phyloP scores from a whole-genome alignment of 2,113 vertebrate genomes.

The Phycodurus eques region DNA sequence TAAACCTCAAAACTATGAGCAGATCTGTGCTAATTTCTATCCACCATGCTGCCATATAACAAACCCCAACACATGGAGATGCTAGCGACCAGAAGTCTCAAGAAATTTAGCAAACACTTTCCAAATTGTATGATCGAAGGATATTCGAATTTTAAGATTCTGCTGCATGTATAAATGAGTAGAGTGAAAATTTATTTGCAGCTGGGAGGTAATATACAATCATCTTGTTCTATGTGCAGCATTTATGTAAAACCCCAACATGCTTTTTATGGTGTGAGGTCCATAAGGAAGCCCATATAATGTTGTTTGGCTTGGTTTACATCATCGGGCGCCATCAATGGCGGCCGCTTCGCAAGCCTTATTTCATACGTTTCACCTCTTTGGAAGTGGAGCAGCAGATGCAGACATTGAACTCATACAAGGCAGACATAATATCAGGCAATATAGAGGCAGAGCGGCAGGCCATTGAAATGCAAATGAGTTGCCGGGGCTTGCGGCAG shows the following conservation, averaged over 20 bases:
- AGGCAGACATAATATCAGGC: conserved; percentile 74
- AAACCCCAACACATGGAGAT: too few relatives aligned
- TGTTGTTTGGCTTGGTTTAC: conserved; percentile 49
- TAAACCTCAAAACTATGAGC: too few relatives aligned
- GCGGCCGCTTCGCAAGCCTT: conserved; percentile 45
- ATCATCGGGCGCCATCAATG: conserved; percentile 50
- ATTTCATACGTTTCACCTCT: conserved; percentile 64
- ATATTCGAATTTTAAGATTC: background rate
- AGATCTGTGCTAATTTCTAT: too few relatives aligned
- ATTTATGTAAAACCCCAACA: conserved; percentile 43
- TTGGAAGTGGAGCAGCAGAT: conserved; percentile 67
- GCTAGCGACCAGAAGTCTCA: too few relatives aligned
- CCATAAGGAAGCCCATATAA: conserved; percentile 24
- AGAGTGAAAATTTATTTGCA: conserved; percentile 5
- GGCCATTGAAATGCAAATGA: conserved; percentile 76
- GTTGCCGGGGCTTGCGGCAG: conserved; percentile 63
- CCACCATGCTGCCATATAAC: too few relatives aligned
- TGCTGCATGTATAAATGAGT: too few relatives aligned
- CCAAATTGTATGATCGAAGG: background rate
- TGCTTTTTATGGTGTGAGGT: conserved; percentile 33
- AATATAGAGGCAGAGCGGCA: conserved; percentile 72
- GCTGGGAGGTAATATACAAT: conserved; percentile 19
- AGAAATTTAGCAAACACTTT: background rate
- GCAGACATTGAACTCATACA: conserved; percentile 72
- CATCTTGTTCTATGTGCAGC: conserved; percentile 22